Percentiles rank a stretch among this genome's conserved stretches.
Conservation (phyloP, 2,113 vertebrate genomes). For the Pygoscelis adeliae region DNA sequence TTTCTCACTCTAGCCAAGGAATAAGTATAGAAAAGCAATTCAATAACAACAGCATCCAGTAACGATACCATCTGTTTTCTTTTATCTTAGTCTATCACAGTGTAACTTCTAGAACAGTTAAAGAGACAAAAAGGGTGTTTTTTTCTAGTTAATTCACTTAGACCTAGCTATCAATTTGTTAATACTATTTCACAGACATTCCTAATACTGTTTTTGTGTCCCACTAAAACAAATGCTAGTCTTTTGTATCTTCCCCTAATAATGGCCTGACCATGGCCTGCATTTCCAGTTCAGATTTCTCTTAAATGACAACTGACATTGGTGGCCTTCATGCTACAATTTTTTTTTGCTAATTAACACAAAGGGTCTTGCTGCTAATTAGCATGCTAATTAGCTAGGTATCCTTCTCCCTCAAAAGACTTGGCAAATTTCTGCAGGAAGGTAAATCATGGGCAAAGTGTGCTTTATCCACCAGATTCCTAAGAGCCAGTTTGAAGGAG, state of each 20-base stretch:
- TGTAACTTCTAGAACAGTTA: conserved; percentile 52
- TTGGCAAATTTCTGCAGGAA: neutral
- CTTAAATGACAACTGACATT: neutral
- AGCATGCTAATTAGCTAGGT: neutral
- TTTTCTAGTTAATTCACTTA: conserved; percentile 24
- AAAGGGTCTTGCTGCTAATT: neutral
- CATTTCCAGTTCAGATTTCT: neutral
- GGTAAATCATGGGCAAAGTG: neutral
- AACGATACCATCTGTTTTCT: conserved; percentile 45
- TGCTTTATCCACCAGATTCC: neutral
- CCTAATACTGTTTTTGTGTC: conserved; percentile 38
- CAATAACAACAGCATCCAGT: conserved; percentile 57
- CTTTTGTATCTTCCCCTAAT: neutral
- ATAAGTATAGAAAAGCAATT: conserved; percentile 57
- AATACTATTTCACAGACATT: conserved; percentile 36
- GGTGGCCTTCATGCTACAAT: neutral
- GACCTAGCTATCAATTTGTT: conserved; percentile 35
- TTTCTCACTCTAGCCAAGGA: conserved; percentile 66
- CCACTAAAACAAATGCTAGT: conserved; percentile 40
- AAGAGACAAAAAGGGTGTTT: neutral
- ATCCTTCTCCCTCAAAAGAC: neutral
- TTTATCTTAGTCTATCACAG: conserved; percentile 51
- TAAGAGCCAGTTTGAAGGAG: neutral
- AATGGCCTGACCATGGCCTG: neutral
- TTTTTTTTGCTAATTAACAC: neutral